Percentiles rank a stretch among this genome's conserved stretches.
Evolutionary conservation across 2,797 vertebrate species (phyloP).

Genomic region (Sebastes alutus): DNA sequence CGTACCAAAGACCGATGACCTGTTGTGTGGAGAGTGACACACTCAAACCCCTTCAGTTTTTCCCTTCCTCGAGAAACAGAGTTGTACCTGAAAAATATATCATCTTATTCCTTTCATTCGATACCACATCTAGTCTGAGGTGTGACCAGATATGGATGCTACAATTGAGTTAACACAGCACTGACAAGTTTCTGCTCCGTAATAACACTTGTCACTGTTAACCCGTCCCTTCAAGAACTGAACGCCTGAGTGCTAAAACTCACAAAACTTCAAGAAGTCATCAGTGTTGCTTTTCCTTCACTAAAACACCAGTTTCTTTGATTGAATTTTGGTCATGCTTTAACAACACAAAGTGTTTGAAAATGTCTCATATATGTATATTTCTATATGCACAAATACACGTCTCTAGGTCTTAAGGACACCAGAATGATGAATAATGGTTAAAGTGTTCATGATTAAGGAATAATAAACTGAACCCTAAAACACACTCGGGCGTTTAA

Average conservation of each 20-base stretch:
- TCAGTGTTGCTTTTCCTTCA: constrained; percentile 39
- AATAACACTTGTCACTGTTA: constrained; percentile 66
- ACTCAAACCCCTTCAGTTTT: constrained; percentile 29
- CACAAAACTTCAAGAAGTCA: constrained; percentile 67
- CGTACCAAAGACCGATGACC: constrained; percentile 36
- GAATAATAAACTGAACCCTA: constrained; percentile 57
- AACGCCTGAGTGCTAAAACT: constrained; percentile 64
- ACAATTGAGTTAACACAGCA: constrained; percentile 73
- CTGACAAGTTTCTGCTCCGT: constrained; percentile 72
- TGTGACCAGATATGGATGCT: constrained; percentile 83
- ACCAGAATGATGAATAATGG: constrained; percentile 74
- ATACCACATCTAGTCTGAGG: constrained; percentile 71
- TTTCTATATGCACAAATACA: constrained; percentile 80
- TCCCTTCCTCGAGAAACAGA: constrained; percentile 44
- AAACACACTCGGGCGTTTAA: constrained; percentile 81
- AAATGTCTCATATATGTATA: constrained; percentile 76
- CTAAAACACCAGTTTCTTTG: constrained; percentile 26
- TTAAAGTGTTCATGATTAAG: constrained; percentile 31
- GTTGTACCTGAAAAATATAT: constrained; percentile 70
- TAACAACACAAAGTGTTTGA: constrained; percentile 60
- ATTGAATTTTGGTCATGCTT: constrained; percentile 83
- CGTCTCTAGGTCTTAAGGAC: constrained; percentile 80
- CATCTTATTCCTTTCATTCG: constrained; percentile 50
- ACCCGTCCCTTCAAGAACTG: constrained; percentile 67
- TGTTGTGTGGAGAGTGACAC: constrained; percentile 52